Base-by-base conservation (phyloP, 1,140 invertebrate genomes). In the Lutraria rhynchaena region DNA sequence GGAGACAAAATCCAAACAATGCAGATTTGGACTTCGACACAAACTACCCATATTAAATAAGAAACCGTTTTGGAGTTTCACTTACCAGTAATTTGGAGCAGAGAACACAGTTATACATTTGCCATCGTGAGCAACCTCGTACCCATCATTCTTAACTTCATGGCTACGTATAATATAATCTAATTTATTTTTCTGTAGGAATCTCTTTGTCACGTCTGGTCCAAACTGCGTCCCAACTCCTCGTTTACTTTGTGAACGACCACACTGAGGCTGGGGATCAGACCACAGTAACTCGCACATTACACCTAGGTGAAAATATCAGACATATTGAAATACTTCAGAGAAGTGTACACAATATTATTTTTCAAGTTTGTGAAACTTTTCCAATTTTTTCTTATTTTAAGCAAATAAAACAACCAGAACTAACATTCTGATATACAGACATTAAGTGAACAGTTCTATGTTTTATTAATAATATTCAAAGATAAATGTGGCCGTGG, bases 251-350 rank as follows among this genome's bases (percentile, higher is more conserved):
- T 97, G 96, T 0, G 97, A 95, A 46, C 97, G 93, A 0, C 99
- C 99, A 58, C 90, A 88, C 91, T 96, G 95, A 11, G 95, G 95
- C 91, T 99, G 98, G 0, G 99, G 99, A 94, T 99, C 99, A 0
- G 98, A 99, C 99, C 99, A 99, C 11, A 99, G 93, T 63, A 99
- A 93, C 91, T 99, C 98, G 91, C 98, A 99, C 98, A 99, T 99
- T 49, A 97, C 93, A 83, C 96, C 94, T 94, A 83, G n/a, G 85
- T 84, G n/a, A 22, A 22, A 57, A 57, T 22, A 22, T 9, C 15
- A 15, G 15, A 15, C n/a, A 22, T 15, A 58, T 1, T 15, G 19
- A 58, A 0, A 58, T 7, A 22, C 22, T 57, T n/a, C 22, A 13
- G 7, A 13, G 5, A 57, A 57, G 24, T 57, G 5, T 57, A 57